Percentiles rank a stretch among this genome's conserved stretches.
phyloP scores from a whole-genome alignment of 2,797 vertebrate genomes.

The Toxotes lorentzi region DNA sequence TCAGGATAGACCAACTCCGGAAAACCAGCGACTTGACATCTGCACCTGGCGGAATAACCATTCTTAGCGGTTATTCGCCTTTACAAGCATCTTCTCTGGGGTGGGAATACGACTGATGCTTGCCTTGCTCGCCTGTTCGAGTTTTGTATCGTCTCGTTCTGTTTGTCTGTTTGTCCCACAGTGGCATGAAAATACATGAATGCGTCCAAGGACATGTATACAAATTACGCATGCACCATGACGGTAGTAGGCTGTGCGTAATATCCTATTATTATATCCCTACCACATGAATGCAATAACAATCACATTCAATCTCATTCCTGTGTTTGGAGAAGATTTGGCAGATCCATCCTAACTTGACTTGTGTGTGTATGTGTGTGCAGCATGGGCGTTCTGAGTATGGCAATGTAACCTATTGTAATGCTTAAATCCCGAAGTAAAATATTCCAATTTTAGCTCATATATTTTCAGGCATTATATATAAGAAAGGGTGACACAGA shows the following conservation, averaged over 20 bases:
- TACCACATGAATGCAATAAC: conserved; percentile 58
- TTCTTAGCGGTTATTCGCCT: conserved; percentile 77
- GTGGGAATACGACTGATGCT: conserved; percentile 81
- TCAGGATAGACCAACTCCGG: conserved; percentile 79
- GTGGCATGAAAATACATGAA: conserved; percentile 76
- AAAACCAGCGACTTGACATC: conserved; percentile 73
- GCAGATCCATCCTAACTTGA: conserved; percentile 70
- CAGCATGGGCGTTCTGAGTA: conserved; percentile 38
- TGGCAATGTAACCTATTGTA: conserved; percentile 23
- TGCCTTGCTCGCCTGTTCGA: conserved; percentile 68
- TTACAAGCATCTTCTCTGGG: conserved; percentile 79
- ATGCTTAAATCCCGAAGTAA: background rate
- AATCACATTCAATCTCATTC: conserved; percentile 39
- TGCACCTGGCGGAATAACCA: conserved; percentile 77
- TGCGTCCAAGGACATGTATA: conserved; percentile 76
- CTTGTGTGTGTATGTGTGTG: conserved; percentile 23
- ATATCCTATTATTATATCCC: conserved; percentile 65
- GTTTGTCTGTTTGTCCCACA: conserved; percentile 72
- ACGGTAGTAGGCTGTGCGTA: conserved; percentile 77
- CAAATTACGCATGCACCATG: conserved; percentile 81
- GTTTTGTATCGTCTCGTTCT: conserved; percentile 71
- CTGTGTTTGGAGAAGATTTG: conserved; percentile 56
- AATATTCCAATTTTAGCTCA: background rate
- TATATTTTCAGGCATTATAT: background rate
- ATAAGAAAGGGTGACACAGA: background rate